Conservation (phyloP, 2,888 invertebrate species). For the Xestia rhomboidea region DNA sequence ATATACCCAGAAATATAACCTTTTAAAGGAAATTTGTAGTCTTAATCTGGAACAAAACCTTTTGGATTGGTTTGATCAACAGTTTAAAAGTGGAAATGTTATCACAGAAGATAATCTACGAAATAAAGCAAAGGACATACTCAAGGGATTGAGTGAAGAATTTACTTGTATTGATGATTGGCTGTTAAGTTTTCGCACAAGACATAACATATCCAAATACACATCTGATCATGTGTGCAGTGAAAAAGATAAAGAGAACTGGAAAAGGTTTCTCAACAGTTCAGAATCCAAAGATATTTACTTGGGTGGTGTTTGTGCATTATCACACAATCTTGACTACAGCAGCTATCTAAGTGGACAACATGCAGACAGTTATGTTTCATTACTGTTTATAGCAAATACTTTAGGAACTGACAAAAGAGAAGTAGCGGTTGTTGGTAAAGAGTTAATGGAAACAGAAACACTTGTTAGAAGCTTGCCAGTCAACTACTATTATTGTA, state of each 20-base stretch:
- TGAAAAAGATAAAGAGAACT: constrained; percentile 63
- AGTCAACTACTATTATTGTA: constrained; percentile 69
- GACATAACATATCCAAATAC: constrained; percentile 71
- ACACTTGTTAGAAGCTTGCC: constrained; percentile 67
- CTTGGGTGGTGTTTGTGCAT: constrained; percentile 69
- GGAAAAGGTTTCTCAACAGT: constrained; percentile 66
- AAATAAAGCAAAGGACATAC: constrained; percentile 67
- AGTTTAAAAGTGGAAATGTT: constrained; percentile 64
- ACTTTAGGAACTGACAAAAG: constrained; percentile 68
- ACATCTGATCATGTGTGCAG: constrained; percentile 55
- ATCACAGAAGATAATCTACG: constrained; percentile 67
- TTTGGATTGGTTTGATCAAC: constrained; percentile 70
- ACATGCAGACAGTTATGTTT: constrained; percentile 66
- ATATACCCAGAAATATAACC: constrained; percentile 68
- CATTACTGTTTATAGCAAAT: constrained; percentile 70
- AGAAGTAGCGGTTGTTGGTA: constrained; percentile 69
- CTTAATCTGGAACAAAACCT: constrained; percentile 71
- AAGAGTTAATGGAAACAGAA: constrained; percentile 63
- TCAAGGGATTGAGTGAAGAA: constrained; percentile 66
- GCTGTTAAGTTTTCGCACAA: constrained; percentile 69
- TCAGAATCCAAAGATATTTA: constrained; percentile 67
- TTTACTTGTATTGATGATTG: constrained; percentile 70
- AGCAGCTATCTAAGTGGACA: constrained; percentile 66
- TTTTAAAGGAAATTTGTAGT: constrained; percentile 61
- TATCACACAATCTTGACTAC: constrained; percentile 67